Evolutionary conservation across 2,888 invertebrate genomes (phyloP), one percentile per base, ranked within the genome.

Genomic region (Geotrupes spiniger): DNA sequence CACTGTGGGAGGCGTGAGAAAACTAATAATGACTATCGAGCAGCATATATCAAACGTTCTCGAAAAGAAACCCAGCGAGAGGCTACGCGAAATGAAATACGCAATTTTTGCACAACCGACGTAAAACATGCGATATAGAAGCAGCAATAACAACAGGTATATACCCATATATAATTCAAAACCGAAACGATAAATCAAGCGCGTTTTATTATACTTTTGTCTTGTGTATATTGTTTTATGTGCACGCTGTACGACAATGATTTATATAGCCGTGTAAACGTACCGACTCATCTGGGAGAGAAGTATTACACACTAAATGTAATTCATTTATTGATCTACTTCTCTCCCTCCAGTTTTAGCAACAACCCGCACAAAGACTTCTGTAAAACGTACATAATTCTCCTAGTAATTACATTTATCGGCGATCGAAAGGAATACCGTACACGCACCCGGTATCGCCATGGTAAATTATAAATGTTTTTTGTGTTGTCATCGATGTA

Each of bases 281-380:
- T 51, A 52, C 42, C 38, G 49, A 44, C 47, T 55, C 52, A 56
- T 58, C 58, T 54, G 56, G 52, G 54, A 57, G 56, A 54, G 56
- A 59, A 58, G 58, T 58, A 61, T 61, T 60, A 56, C 51, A 57
- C 55, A 55, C 59, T 60, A 63, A 71, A 70, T 71, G 71, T 72
- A 72, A 71, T 72, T 72, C 71, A 70, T 72, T 72, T 72, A 72
- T 72, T 71, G 72, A 72, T 72, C 71, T 71, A 71, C 70, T 69
- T 68, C 55, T 54, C 58, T 59, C 58, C 57, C 55, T 55, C 58
- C 55, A 52, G 49, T 52, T 52, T 51, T 51, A 40, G 49, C 50
- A 55, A 48, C 50, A 53, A 57, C 52, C 55, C 52, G 56, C 58
- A 58, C 58, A 58, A 58, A 57, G 58, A 55, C 53, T 56, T 51